Evolutionary conservation across 2,888 invertebrate species (phyloP).

Genomic region (Parthenolecanium corni): DNA sequence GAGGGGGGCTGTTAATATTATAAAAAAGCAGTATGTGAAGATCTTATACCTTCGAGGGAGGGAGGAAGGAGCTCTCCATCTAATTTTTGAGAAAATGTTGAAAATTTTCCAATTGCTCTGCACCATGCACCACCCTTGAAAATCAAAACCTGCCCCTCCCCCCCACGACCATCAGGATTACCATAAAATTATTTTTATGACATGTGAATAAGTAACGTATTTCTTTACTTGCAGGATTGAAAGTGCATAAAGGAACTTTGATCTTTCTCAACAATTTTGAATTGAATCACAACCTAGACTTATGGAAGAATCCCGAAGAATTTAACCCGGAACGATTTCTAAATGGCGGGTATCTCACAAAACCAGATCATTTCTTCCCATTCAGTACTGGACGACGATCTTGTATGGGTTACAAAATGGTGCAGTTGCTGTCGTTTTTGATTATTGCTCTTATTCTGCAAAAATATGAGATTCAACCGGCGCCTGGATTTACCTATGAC

Average conservation of each 20-base stretch:
- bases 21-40: too few relatives aligned
- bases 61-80: too few relatives aligned
- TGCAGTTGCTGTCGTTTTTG: conserved; percentile 48
- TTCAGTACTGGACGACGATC: conserved; percentile 54
- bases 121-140: too few relatives aligned
- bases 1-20: too few relatives aligned
- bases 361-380: conserved; percentile 54
- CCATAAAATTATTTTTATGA: too few relatives aligned
- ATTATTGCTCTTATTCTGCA: conserved; percentile 46
- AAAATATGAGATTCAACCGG: conserved; percentile 44
- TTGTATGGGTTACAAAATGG: conserved; percentile 57
- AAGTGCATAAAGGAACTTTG: conserved; percentile 49
- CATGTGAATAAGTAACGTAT: too few relatives aligned
- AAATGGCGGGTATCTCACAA: conserved; percentile 43
- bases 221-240: conserved; percentile 46
- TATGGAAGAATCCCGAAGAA: conserved; percentile 49
- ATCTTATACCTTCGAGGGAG: too few relatives aligned
- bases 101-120: too few relatives aligned
- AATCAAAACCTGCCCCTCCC: too few relatives aligned
- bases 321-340: conserved; percentile 53
- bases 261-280: conserved; percentile 57
- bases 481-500: conserved; percentile 40
- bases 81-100: too few relatives aligned
- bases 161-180: too few relatives aligned
- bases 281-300: conserved; percentile 48